phyloP scores from a whole-genome alignment of 2,888 invertebrate genomes.

The Oligia fasciuncula region DNA sequence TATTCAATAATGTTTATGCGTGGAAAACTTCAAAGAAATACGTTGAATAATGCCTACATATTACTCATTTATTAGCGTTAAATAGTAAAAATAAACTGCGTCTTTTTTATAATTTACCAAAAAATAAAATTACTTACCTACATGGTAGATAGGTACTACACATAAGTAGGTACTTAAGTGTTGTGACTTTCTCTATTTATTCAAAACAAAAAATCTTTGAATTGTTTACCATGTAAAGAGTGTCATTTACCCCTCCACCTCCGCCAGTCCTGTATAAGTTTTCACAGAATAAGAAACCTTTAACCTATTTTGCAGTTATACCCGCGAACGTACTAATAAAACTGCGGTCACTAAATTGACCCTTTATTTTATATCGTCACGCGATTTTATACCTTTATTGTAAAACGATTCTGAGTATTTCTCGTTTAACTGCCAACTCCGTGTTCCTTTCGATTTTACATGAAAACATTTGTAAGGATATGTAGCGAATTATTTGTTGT shows the following conservation, averaged over 20 bases:
- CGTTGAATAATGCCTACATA: not conserved
- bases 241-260: not conserved
- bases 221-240: conserved; percentile 12
- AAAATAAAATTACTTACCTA: no score
- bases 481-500: conserved; percentile 31
- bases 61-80: not conserved
- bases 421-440: conserved; percentile 56
- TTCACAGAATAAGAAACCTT: conserved; percentile 39
- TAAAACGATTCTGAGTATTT: conserved; percentile 66
- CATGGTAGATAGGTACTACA: no score
- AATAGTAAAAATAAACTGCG: not conserved
- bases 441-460: conserved; percentile 46
- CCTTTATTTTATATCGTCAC: conserved; percentile 62
- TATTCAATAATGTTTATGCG: not conserved
- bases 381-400: conserved; percentile 56
- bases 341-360: conserved; percentile 53
- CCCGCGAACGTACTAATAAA: conserved; percentile 55
- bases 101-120: not conserved
- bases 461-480: conserved; percentile 43
- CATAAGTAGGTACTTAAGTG: not conserved
- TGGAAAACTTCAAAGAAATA: conserved; percentile 3
- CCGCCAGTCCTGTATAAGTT: not conserved
- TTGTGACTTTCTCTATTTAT: not conserved
- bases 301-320: conserved; percentile 45
- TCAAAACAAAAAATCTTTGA: not conserved